A percentile compares a stretch with the other conserved stretches of the same genome.
phyloP scores from a whole-genome alignment of 2,888 invertebrate genomes.

The Drosophila barbarae region DNA sequence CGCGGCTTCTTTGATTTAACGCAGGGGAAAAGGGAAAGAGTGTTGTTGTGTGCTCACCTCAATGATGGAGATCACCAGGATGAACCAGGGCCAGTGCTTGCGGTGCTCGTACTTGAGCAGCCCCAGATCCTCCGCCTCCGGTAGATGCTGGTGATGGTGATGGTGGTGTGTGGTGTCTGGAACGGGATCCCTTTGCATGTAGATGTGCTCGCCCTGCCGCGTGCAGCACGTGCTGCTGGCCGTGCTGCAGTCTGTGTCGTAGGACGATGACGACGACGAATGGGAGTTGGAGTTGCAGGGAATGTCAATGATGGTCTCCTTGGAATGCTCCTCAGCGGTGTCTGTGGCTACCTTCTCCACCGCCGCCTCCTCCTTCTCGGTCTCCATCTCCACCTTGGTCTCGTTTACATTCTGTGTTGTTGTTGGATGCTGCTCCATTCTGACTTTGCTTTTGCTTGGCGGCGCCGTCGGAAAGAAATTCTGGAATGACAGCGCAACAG shows the following conservation, averaged over 20 bases:
- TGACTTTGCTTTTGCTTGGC: slow-evolving; percentile 41
- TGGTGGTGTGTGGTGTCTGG: slow-evolving; percentile 11
- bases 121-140: slow-evolving; percentile 56
- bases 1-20: slow-evolving; percentile 61
- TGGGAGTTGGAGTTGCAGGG: slow-evolving; percentile 45
- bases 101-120: slow-evolving; percentile 72
- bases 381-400: slow-evolving; percentile 55
- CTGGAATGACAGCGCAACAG: slow-evolving; percentile 26
- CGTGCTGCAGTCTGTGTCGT: slow-evolving; percentile 77
- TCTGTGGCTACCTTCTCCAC: slow-evolving; percentile 1
- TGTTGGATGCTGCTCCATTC: slow-evolving; percentile 55
- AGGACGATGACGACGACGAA: slow-evolving; percentile 53
- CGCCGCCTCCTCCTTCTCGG: slow-evolving; percentile 9
- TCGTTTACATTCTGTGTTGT: slow-evolving; percentile 50
- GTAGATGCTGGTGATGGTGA: slow-evolving; percentile 3
- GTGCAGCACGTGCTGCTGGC: slow-evolving; percentile 77
- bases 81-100: slow-evolving; percentile 76
- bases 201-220: slow-evolving; percentile 75
- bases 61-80: slow-evolving; percentile 75
- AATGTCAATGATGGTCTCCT: slow-evolving; percentile 76
- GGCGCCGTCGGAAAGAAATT: slow-evolving; percentile 47
- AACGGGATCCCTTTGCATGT: slow-evolving; percentile 68
- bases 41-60: slow-evolving; percentile 64
- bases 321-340: slow-evolving; percentile 14
- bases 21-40: background rate